A percentile compares a stretch with the other conserved stretches of the same genome.
Evolutionary conservation across 2,113 vertebrate genomes (phyloP).

Genomic region (Rafetus swinhoei): DNA sequence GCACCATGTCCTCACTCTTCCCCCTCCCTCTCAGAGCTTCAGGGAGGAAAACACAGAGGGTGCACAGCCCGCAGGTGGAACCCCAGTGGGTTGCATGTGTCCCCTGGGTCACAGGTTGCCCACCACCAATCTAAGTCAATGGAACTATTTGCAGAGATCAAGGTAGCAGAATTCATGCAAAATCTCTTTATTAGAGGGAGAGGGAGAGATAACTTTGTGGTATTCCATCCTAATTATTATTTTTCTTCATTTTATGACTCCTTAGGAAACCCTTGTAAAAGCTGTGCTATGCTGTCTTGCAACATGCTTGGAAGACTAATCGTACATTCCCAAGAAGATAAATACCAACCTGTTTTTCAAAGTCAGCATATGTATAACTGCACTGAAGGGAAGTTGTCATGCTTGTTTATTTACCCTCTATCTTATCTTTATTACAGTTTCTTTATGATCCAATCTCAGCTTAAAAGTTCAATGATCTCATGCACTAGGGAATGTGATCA

Average conservation of each 20-base stretch:
- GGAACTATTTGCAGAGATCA: not conserved
- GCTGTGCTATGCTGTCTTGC: not conserved
- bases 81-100: no score
- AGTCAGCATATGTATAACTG: not conserved
- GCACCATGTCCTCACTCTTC: no score
- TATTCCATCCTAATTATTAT: not conserved
- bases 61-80: no score
- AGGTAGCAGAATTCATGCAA: not conserved
- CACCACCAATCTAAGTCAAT: not conserved
- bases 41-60: no score
- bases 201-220: not conserved
- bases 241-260: not conserved
- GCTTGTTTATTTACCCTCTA: conserved; percentile 48
- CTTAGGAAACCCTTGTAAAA: not conserved
- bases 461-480: conserved; percentile 51
- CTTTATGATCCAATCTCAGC: conserved; percentile 53
- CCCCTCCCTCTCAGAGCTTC: no score
- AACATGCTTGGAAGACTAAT: not conserved
- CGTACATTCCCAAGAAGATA: not conserved
- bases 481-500: conserved; percentile 58
- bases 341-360: conserved; percentile 40
- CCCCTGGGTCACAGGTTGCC: no score
- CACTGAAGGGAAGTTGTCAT: not conserved
- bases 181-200: rapidly evolving
- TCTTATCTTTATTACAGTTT: conserved; percentile 51